Base-by-base conservation (phyloP, 2,888 invertebrate genomes). In the Anagyrus pseudococci region DNA sequence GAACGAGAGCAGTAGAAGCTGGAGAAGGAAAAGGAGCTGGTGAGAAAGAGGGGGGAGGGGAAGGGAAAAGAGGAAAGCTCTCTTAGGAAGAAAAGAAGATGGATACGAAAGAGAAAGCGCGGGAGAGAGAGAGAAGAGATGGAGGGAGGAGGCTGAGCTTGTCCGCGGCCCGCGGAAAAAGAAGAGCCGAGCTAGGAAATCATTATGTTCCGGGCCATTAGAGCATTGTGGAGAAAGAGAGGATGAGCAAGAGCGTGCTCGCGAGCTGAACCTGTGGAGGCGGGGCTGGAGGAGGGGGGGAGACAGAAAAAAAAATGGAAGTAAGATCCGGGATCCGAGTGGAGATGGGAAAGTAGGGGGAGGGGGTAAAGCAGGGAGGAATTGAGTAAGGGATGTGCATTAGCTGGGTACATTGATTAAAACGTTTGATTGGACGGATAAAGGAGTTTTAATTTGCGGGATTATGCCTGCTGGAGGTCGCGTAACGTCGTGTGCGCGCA, bases 191-290 rank as follows among this genome's bases (percentile, higher is more conserved):
- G 44, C 41, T 54, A 58, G 48, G 43, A 57, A 57, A 57, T 62
- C 57, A 62, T 62, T 57, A 53, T 26, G 53, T 57, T 46, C 58
- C 54, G 37, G 25, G 54, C 54, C 53, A 58, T 58, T 63, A 63
- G 46, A 49, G 44, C 49, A 43, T 49, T 44, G 54, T 20, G 26
- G 37, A 40, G 44, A 20, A 17, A 37, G n/a, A 17, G 17, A 44
- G 19, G 41, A 29, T 17, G 29, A 20, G 23, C 17, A 20, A 33
- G 20, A 50, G 33, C n/a, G n/a, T n/a, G n/a, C n/a, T n/a, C n/a
- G n/a, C n/a, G n/a, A n/a, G n/a, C n/a, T n/a, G n/a, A n/a, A n/a
- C n/a, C n/a, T n/a, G n/a, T n/a, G n/a, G n/a, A n/a, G n/a, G n/a
- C n/a, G n/a, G n/a, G n/a, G n/a, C n/a, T n/a, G n/a, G n/a, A n/a